Base-by-base conservation (phyloP, 2,888 invertebrate genomes). In the Drosophila differens region DNA sequence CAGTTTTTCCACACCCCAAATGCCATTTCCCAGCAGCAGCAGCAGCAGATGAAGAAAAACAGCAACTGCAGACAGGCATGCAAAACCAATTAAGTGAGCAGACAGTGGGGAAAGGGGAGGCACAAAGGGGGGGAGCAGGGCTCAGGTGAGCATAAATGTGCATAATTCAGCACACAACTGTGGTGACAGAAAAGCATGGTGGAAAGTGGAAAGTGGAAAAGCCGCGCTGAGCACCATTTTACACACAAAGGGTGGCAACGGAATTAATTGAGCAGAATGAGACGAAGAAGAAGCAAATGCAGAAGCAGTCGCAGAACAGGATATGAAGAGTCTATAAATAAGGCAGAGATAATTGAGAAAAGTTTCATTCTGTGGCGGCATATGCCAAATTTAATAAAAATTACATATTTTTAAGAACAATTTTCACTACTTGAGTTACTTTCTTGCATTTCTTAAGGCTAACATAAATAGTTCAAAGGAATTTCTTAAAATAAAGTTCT, bases 141-240 rank as follows among this genome's bases (percentile, higher is more conserved):
- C 51, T 59, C 73, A 81, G 87, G 84, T 89, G 85, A 73, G 82
- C 89, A 89, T 89, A 84, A 89, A 89, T 84, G 74, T 87, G 79
- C 87, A 85, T 85, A 89, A 89, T 82, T 87, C 71, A 79, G 69
- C 62, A 25, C 52, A 66, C 54, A 65, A 68, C 41, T 3, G 68
- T 22, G 39, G 14, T 32, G 41, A 16, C 47, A 16, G 47, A 47
- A 25, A 47, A 47, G 10, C 47, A 47, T 4, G 14, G 47, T 22
- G 47, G 47, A 60, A 63, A 35, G 60, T 61, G 82, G 78, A 61
- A 63, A 35, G 60, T 61, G 82, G 78, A 61, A 66, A 75, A 76
- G 57, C 70, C 35, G 57, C 64, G 55, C 41, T 70, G 70, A 61
- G 66, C 67, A 66, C 67, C 35, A 54, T 61, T 75, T 78, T 63